phyloP scores from a whole-genome alignment of 1,140 invertebrate species.

The Octopus sinensis region DNA sequence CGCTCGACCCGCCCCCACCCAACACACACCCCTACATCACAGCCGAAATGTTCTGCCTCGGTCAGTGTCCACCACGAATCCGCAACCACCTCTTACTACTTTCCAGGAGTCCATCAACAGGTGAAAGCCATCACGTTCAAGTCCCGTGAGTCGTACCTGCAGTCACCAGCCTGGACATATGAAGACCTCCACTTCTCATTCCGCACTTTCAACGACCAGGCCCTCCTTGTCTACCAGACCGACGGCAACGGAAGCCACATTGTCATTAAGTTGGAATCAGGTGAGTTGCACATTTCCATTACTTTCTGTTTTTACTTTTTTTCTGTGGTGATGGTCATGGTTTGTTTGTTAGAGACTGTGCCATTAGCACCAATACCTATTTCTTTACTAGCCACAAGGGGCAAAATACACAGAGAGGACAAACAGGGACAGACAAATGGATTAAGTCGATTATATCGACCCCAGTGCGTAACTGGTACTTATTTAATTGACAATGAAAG shows the following conservation, averaged over 20 bases:
- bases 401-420: no score
- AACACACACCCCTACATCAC: not conserved
- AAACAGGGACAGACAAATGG: no score
- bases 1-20: no score
- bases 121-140: slow-evolving; percentile 75
- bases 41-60: not conserved
- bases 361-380: no score
- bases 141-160: slow-evolving; percentile 84
- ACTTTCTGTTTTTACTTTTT: not conserved
- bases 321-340: no score
- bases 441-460: no score
- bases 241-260: slow-evolving; percentile 36
- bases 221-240: slow-evolving; percentile 82
- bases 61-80: not conserved
- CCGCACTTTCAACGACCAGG: slow-evolving; percentile 82
- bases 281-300: slow-evolving; percentile 20
- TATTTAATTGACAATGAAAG: no score
- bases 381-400: no score
- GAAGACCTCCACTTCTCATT: slow-evolving; percentile 90
- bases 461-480: no score
- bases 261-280: slow-evolving; percentile 34
- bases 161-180: slow-evolving; percentile 85
- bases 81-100: not conserved
- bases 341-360: no score
- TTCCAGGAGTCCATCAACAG: slow-evolving; percentile 28